Evolutionary conservation across 2,888 invertebrate genomes (phyloP).

Genomic region (Diarsia mendica): DNA sequence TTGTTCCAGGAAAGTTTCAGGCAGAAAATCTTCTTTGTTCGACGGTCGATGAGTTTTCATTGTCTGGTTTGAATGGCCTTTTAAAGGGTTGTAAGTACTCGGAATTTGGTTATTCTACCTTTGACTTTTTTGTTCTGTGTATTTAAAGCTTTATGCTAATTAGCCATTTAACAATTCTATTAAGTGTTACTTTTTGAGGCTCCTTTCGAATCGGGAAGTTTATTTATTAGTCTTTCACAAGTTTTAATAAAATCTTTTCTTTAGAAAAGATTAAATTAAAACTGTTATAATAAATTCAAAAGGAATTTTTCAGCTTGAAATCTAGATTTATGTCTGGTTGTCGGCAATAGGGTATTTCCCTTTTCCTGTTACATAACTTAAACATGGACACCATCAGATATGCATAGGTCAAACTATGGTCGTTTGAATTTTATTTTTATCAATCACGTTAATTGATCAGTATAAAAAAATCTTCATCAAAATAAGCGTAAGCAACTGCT

Average conservation of each 20-base stretch:
- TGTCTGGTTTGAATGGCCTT: constrained; percentile 48
- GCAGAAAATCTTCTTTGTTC: constrained; percentile 61
- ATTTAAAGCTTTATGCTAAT: not conserved
- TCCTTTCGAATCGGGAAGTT: not conserved
- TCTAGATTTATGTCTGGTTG: not conserved
- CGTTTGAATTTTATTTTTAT: not conserved
- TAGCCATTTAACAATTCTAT: not conserved
- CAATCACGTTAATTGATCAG: not conserved
- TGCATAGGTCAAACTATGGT: too few species aligned
- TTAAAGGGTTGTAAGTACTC: constrained; percentile 32
- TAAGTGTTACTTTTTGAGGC: not conserved
- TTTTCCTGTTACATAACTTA: not conserved
- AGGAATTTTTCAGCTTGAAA: not conserved
- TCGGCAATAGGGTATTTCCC: not conserved
- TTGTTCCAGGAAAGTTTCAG: constrained; percentile 63
- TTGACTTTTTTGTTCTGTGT: constrained; percentile 13
- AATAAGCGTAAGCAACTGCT: not conserved
- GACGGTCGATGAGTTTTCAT: constrained; percentile 42
- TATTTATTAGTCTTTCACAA: too few species aligned
- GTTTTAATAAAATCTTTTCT: too few species aligned
- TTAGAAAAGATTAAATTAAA: too few species aligned
- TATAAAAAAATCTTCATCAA: not conserved
- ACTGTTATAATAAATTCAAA: too few species aligned
- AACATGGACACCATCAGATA: too few species aligned
- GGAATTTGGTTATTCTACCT: constrained; percentile 39